Conservation (phyloP, 37 sponge, comb jelly and placozoan genomes). For the Geodia barretti region DNA sequence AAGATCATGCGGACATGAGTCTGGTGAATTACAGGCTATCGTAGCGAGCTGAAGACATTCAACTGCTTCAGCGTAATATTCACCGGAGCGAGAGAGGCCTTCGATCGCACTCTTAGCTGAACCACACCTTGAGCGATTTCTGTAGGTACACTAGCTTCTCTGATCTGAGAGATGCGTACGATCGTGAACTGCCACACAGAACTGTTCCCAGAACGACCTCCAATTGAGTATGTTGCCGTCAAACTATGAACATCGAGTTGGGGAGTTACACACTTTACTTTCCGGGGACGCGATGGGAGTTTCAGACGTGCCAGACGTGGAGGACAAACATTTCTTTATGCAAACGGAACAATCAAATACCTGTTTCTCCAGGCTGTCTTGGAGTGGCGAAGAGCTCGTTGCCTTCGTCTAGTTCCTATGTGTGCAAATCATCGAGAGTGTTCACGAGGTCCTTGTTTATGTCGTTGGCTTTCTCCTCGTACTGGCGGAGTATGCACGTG, state of each 20-base stretch:
- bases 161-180: constrained; percentile 1
- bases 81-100: constrained; percentile 17
- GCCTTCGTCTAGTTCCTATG: no score
- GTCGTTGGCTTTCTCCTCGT: no score
- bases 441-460: no score
- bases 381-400: no score
- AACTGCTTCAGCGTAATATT: constrained; percentile 21
- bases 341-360: no score
- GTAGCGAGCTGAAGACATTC: constrained; percentile 17
- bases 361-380: no score
- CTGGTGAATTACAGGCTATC: constrained; percentile 22
- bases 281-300: no score
- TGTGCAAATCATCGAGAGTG: no score
- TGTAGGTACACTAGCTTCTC: constrained; percentile 33
- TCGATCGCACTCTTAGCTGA: constrained; percentile 17
- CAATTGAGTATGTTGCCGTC: constrained; percentile 42
- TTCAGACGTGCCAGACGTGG: no score
- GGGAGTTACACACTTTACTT: no score
- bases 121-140: constrained; percentile 28
- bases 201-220: constrained; percentile 31
- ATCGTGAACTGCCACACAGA: constrained; percentile 16
- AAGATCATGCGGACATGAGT: constrained; percentile 18
- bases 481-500: no score
- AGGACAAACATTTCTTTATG: no score
- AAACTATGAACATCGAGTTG: constrained; percentile 15